A percentile compares a stretch with the other conserved stretches of the same genome.
Conservation (phyloP, 2,888 invertebrate genomes). For the Sympetrum striolatum region DNA sequence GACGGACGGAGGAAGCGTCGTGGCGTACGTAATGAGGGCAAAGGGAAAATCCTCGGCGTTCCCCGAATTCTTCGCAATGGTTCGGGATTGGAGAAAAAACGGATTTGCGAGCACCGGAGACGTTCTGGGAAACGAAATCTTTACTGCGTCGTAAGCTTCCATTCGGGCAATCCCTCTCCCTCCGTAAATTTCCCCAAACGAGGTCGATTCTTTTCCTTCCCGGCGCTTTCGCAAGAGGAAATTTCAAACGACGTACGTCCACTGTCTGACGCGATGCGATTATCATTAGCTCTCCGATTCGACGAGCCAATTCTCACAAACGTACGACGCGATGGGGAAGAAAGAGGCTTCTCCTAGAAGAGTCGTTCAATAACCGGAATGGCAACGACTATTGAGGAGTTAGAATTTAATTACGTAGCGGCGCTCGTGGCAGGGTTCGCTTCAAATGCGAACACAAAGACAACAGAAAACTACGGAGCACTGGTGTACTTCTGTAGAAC, state of each 20-base stretch:
- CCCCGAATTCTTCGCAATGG: conserved; percentile 12
- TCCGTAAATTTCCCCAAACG: not conserved
- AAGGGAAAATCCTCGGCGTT: conserved; percentile 22
- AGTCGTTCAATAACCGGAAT: too few relatives aligned
- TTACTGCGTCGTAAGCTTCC: not conserved
- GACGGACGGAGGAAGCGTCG: not conserved
- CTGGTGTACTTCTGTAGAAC: too few relatives aligned
- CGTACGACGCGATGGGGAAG: too few relatives aligned
- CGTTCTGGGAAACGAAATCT: not conserved
- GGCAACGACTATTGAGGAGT: too few relatives aligned
- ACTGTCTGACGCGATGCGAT: not conserved
- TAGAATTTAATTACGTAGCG: too few relatives aligned
- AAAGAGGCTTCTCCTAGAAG: too few relatives aligned
- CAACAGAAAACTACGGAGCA: too few relatives aligned
- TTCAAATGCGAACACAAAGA: too few relatives aligned
- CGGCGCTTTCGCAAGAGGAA: not conserved
- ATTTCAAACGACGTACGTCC: not conserved
- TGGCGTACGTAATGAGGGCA: not conserved
- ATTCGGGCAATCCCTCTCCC: not conserved
- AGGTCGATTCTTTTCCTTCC: not conserved
- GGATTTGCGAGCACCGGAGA: not conserved
- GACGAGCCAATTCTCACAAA: too few relatives aligned
- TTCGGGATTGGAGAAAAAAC: not conserved
- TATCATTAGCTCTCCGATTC: not conserved
- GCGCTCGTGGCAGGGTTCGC: too few relatives aligned